Conservation (phyloP, 2,113 vertebrate genomes). For the Eonycteris spelaea region DNA sequence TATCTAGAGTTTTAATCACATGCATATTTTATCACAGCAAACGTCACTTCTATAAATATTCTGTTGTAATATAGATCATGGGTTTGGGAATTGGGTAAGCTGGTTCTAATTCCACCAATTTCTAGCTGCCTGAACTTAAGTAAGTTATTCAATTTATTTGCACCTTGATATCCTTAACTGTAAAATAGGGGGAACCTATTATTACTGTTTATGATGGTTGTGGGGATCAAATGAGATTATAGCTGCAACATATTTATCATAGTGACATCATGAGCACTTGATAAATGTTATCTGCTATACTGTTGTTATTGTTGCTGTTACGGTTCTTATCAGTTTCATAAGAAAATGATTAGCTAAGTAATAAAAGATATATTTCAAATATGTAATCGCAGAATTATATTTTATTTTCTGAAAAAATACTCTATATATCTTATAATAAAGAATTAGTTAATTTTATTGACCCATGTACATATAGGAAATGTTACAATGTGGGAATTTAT, state of each 20-base stretch:
- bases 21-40: not conserved
- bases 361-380: not conserved
- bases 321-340: not conserved
- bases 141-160: not conserved
- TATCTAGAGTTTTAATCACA: not conserved
- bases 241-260: not conserved
- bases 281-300: not conserved
- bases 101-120: not conserved
- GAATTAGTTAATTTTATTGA: not conserved
- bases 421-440: not conserved
- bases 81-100: not conserved
- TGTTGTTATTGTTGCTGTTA: not conserved
- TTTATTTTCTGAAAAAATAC: not conserved
- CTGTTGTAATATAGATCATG: not conserved
- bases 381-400: not conserved
- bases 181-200: not conserved
- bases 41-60: not conserved
- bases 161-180: not conserved
- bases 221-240: not conserved
- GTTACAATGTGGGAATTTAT: not conserved
- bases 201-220: not conserved
- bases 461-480: not conserved
- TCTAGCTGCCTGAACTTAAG: not conserved
- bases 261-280: not conserved
- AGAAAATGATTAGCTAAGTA: not conserved